Evolutionary conservation across 2,888 invertebrate species (phyloP), one percentile per base, ranked within the genome.

Genomic region (Sesamia inferens): DNA sequence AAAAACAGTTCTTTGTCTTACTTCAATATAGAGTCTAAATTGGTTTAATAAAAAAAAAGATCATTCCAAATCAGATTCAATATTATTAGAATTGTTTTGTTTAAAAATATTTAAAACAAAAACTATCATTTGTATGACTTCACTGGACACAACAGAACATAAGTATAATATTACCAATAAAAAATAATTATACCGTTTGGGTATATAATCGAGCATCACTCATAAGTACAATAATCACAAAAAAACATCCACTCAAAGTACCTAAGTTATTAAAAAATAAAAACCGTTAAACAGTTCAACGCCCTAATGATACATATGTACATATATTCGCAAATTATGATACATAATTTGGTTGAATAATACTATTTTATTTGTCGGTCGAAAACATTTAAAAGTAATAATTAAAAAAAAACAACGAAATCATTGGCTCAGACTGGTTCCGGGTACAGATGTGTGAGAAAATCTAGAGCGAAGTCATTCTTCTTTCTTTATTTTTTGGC

Each of bases 201-300:
- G 79, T 85, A 86, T 67, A 79, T 48, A 79, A 62, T 70, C 76
- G 90, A 93, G 90, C 91, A 92, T 92, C 82, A 86, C 88, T 71
- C 84, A 92, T 95, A 94, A 94, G 95, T 95, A 95, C 94, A 92
- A 91, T 88, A 93, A 94, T 94, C 93, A 94, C 94, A 92, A 91
- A 92, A 64, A 86, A 78, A 70, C 90, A 91, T 88, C 79, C 91
- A 91, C 86, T 85, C 51, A 73, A 61, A 70, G 74, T 78, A 76
- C 74, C 47, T 63, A 68, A 57, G 72, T 81, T 75, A 54, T 8
- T 76, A 54, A 3, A 74, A 73, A 85, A 75, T 57, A 61, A 69
- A 31, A 84, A 87, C 86, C 86, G 84, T 87, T 80, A 81, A 55
- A 85, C 86, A 87, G 87, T 76, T 82, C 76, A 75, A 80, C 66